phyloP scores from a whole-genome alignment of 2,888 invertebrate genomes.

The Holacanthella duospinosa region DNA sequence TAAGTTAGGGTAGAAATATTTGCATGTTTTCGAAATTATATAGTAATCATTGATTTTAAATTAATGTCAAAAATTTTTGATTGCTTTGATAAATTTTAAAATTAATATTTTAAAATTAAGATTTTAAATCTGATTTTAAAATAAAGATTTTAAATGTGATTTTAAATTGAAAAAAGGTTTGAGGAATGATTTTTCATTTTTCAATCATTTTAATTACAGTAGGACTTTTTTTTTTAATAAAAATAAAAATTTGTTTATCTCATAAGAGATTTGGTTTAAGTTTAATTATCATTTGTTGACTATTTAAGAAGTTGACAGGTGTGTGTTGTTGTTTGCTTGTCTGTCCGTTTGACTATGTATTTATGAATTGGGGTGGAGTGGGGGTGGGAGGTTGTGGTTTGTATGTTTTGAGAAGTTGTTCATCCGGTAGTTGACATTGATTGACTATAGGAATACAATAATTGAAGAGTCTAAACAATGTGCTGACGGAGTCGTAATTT shows the following conservation, averaged over 20 bases:
- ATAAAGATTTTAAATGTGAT: too few relatives aligned
- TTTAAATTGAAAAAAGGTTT: too few relatives aligned
- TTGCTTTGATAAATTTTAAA: neutral
- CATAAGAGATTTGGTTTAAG: too few relatives aligned
- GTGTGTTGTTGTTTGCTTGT: too few relatives aligned
- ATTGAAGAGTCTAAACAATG: neutral
- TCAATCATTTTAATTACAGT: neutral
- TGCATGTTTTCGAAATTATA: too few relatives aligned
- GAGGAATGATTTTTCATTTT: neutral
- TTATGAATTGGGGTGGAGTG: neutral
- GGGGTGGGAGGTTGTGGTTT: neutral
- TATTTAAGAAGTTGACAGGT: too few relatives aligned
- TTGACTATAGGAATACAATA: neutral
- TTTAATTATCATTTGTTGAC: too few relatives aligned
- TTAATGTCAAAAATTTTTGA: neutral
- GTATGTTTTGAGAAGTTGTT: neutral
- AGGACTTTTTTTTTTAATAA: too few relatives aligned
- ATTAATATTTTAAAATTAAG: too few relatives aligned
- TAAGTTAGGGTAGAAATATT: too few relatives aligned
- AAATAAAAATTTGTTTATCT: too few relatives aligned
- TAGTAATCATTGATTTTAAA: too few relatives aligned
- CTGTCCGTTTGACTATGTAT: neutral
- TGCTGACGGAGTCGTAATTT: neutral
- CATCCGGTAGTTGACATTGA: constrained; percentile 3
- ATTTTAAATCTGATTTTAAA: neutral